A percentile compares a stretch with the other conserved stretches of the same genome.
Conservation (phyloP, 2,113 vertebrate genomes). For the Gopherus flavomarginatus region DNA sequence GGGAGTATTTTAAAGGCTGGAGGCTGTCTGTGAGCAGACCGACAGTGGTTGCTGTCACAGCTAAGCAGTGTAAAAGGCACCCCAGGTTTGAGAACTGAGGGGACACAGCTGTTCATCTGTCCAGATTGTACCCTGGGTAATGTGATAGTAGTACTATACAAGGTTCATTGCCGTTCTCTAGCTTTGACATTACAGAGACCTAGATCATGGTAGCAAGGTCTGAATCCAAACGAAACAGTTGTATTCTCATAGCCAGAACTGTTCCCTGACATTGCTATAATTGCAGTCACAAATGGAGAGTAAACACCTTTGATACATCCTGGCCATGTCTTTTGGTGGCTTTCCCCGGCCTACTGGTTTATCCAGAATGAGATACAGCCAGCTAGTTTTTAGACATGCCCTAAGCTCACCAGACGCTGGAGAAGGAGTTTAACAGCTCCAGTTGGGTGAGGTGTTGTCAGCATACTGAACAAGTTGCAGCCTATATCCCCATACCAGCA, state of each 20-base stretch:
- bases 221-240: not conserved
- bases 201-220: not conserved
- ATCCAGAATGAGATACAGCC: not conserved
- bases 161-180: too few species aligned
- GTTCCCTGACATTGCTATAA: not conserved
- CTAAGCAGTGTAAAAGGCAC: too few species aligned
- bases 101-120: too few species aligned
- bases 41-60: too few species aligned
- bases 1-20: too few species aligned
- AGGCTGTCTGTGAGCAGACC: too few species aligned
- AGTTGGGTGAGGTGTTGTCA: not conserved
- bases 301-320: not conserved
- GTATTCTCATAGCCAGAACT: not conserved
- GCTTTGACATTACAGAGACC: not conserved
- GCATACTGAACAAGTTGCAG: rapidly evolving
- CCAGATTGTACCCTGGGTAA: too few species aligned
- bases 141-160: too few species aligned
- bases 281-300: not conserved
- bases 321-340: not conserved
- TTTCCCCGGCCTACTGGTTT: not conserved
- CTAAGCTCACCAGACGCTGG: not conserved
- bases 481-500: not conserved
- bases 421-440: not conserved
- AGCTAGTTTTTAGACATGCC: not conserved
- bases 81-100: too few species aligned